Evolutionary conservation across 2,888 invertebrate genomes (phyloP), one percentile per base, ranked within the genome.

Genomic region (Dryococelus australis): DNA sequence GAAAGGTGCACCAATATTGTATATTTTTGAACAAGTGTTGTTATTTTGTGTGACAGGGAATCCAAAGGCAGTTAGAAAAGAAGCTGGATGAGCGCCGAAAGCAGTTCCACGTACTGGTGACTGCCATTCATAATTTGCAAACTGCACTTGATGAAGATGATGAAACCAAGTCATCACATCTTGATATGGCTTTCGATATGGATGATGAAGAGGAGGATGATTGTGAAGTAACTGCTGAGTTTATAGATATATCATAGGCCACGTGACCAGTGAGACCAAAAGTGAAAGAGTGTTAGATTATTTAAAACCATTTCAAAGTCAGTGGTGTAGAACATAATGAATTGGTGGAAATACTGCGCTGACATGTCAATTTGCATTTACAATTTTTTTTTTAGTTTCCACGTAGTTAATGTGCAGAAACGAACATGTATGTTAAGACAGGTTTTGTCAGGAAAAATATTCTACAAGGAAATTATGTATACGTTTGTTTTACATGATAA

Each of bases 61-160:
- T 96, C 87, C 96, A 96, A 90, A 94, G 95, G 79, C 95, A 95
- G 89, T 92, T 97, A 88, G 96, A 97, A 90, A 94, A 95, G 84
- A 96, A 97, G 91, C 93, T 98, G 89, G 96, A 97, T 89, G 94
- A 96, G 91, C 93, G 98, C 87, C 95, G 97, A 90, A 98, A 98
- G 92, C 98, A 98, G 91, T 98, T 98, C 90, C 96, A 97, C 91
- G 97, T 98, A 13, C 92, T 99, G 65, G 96, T 98, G 90, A 96
- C 97, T 78, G 96, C 98, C 26, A 97, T 98, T 90, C 97, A 97
- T 92, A 97, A 97, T 90, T 92, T 99, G 86, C 96, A 97, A 92
- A 95, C 95, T 35, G 95, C 97, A 91, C 92, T 98, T 53, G 97
- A 97, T 89, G 95, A 95, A 89, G 92, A 92, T 79, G 95, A 88